Base-by-base conservation (phyloP, 2,797 vertebrate species). In the Bradypodion ventrale region DNA sequence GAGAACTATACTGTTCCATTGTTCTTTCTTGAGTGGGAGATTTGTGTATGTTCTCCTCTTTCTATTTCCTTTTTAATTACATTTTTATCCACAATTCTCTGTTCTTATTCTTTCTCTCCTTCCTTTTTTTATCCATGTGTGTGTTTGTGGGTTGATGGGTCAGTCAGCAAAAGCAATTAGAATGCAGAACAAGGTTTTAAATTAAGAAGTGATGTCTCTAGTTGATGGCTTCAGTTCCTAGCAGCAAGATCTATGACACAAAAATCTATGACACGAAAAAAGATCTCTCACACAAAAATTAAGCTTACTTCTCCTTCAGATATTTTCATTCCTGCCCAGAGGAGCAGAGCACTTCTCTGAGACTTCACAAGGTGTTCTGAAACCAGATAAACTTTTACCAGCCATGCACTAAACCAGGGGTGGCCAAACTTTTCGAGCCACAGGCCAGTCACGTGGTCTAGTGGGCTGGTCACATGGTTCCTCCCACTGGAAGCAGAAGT, bases 1-100 rank as follows among this genome's bases (percentile, higher is more conserved):
- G 40, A 78, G 83, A 83, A 72, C 83, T 84, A 75, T 84, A 78
- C 83, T 62, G 83, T 78, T 78, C 83, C 56, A 70, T 46, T 49
- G 52, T 56, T 56, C 52, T 56, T 56, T 56, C 52, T 15, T 56
- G 12, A 15, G 37, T 70, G 52, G 46, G 52, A 84, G 15, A 59
- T 62, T 78, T 62, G 15, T 40, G 37, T n/a, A 9, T 16, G 13
- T n/a, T 42, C 23, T 60, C 46, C 13, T 32, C 25, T 59, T 46
- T 66, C 15, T 2, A 15, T 68, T 27, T 76, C 25, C 15, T 68
- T 35, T 76, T 25, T 40, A 66, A 40, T 68, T n/a, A 76, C 76
- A 68, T 68, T 83, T 68, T 68, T 83, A 68, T 40, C 46, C 46
- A 60, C 15, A 56, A 27, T 66, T 60, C 32, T 29, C 23, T 19